Base-by-base conservation (phyloP, 1,140 invertebrate species). In the Chrysoperla carnea region DNA sequence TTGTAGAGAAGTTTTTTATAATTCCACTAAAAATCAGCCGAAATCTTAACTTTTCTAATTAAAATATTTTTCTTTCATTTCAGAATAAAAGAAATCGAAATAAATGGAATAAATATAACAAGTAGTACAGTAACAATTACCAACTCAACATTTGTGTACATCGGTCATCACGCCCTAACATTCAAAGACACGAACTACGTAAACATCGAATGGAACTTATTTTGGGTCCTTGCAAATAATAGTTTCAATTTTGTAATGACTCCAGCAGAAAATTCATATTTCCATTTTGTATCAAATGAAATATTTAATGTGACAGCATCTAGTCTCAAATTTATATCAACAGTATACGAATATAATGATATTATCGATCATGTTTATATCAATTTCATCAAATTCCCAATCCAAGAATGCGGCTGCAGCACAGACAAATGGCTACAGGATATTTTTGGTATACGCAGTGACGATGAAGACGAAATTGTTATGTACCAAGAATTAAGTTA, bases 101-200 rank as follows among this genome's bases (percentile, higher is more conserved):
- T 61, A 14, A 72, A 68, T 33, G 77, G 73, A 8, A 70, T 82
- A 43, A 70, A 74, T 40, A 66, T 70, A 8, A 74, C 72, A 8
- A 68, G 72, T 6, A 76, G 69, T 2, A 66, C 63, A 1, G 70
- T 75, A 6, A 64, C 61, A 8, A 68, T 84, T 13, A 62, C 62
- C 28, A 66, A 74, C 49, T 78, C 75, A 54, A 61, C 69, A 39
- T 76, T 84, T 46, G 57, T 66, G 31, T 60, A 58, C 13, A 61
- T 82, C 6, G 59, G 62, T 14, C 58, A 61, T 8, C 58, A 58
- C 27, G 70, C 72, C 13, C 68, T 81, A 27, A 62, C 63, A 13
- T 53, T 84, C 8, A 62, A 69, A 6, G 64, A 73, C 6, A 78
- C 75, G 71, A 78, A 72, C 50, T 66, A 60, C 45, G 62, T 81